Percentiles rank a stretch among this genome's conserved stretches.
phyloP scores from a whole-genome alignment of 2,888 invertebrate species.

The Stictocephala bisonia region DNA sequence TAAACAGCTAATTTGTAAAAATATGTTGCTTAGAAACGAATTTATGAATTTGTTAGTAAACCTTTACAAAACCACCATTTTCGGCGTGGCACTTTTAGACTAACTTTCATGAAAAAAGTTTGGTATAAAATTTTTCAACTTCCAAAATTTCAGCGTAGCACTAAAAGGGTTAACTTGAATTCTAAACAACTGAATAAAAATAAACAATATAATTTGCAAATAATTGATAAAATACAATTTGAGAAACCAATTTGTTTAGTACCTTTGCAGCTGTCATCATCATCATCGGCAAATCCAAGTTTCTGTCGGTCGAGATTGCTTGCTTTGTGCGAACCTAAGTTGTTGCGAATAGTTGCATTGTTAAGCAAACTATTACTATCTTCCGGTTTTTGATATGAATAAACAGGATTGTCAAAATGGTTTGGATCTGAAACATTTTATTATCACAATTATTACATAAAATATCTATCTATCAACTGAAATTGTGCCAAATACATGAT shows the following conservation, averaged over 20 bases:
- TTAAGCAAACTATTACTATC: conserved; percentile 65
- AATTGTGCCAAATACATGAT: too few species aligned
- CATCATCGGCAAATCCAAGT: conserved; percentile 67
- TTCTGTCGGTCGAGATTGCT: conserved; percentile 69
- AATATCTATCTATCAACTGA: too few species aligned
- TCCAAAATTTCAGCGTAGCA: neutral
- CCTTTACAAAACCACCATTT: too few species aligned
- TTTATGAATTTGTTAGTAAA: too few species aligned
- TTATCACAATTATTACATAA: too few species aligned
- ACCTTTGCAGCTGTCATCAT: conserved; percentile 60
- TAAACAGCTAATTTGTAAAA: too few species aligned
- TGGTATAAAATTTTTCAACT: neutral
- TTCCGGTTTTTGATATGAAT: conserved; percentile 69
- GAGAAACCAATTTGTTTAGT: conserved; percentile 5
- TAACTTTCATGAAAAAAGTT: neutral
- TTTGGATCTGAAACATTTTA: conserved; percentile 76
- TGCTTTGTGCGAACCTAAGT: conserved; percentile 71
- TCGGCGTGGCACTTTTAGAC: too few species aligned
- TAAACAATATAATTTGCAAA: neutral
- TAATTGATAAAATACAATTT: neutral
- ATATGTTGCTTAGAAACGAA: too few species aligned
- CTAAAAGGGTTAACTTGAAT: neutral
- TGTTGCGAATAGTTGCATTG: conserved; percentile 69
- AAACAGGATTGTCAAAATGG: conserved; percentile 94
- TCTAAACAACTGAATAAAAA: neutral